Evolutionary conservation across 92 coral and sea anemone genomes (phyloP), one percentile per base, ranked within the genome.

Genomic region (Parazoanthus swiftii): DNA sequence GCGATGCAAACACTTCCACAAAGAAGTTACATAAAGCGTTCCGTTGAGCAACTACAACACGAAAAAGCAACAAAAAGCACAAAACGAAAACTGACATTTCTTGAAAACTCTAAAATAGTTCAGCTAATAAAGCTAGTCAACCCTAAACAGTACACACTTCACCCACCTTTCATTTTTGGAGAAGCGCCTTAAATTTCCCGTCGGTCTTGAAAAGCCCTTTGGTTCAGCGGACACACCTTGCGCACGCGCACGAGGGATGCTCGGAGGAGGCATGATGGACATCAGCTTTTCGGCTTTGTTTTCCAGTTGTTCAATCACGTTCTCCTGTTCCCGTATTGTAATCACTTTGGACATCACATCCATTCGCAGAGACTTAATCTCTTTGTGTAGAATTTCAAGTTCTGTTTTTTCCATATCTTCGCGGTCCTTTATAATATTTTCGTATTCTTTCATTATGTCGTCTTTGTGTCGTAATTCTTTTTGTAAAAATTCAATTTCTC

Each of bases 171-270:
- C 90, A 59, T 88, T 89, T 88, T 94, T 94, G 37, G 95, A 74
- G 48, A 85, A 91, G 89, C 89, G 95, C 39, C 92, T 88, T 73
- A 91, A 90, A 48, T 71, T 84, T 84, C 72, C 78, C 9, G 29
- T 25, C 10, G 79, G 87, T 51, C 66, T 44, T 48, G 79, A 1
- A 21, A 85, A 88, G 50, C 51, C 76, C 81, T 92, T 95, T 73
- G 99, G 99, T 86, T 96, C 98, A 65, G 98, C 99, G 59, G 99
- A 97, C 81, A 97, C 99, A 33, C 99, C 99, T 74, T 97, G 99
- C 77, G 94, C 99, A 74, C 99, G 98, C 76, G 93, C 98, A 36
- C 99, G 98, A 44, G 90, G 97, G 79, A 92, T 89, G 79, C 89
- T 86, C 35, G 98, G 80, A 3, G 96, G 96, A 33, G 96, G 95